phyloP scores from a whole-genome alignment of 2,888 invertebrate species.

The Agriopis aurantiaria region DNA sequence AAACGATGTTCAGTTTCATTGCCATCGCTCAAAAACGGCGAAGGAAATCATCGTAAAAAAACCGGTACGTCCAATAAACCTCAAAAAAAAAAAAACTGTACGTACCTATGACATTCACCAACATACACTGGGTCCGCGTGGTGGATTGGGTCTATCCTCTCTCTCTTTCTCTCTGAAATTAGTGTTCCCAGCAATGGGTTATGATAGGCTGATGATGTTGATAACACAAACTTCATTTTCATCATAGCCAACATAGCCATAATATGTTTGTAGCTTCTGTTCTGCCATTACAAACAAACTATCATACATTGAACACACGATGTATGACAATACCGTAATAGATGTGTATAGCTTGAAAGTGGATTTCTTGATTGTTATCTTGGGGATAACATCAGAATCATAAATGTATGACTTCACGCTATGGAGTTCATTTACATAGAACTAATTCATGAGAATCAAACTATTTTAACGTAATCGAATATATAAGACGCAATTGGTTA shows the following conservation, averaged over 20 bases:
- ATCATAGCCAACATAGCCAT: conserved; percentile 11
- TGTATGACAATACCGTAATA: conserved; percentile 39
- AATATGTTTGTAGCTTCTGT: not conserved
- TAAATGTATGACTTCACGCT: conserved; percentile 19
- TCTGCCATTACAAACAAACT: not conserved
- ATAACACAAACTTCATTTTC: not conserved
- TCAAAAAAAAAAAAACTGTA: too few species aligned
- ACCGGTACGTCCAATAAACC: too few species aligned
- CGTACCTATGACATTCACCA: too few species aligned
- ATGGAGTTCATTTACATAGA: too few species aligned
- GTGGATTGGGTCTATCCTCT: too few species aligned
- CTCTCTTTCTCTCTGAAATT: too few species aligned
- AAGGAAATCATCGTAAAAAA: too few species aligned
- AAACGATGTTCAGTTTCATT: too few species aligned
- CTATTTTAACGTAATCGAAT: not conserved
- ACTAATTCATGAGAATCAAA: conserved; percentile 4
- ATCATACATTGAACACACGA: conserved; percentile 35
- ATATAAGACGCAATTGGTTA: not conserved
- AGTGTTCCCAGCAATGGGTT: too few species aligned
- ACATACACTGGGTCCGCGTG: too few species aligned
- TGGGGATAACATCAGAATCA: conserved; percentile 26
- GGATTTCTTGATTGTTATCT: conserved; percentile 42
- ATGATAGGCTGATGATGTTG: not conserved
- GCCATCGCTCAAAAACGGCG: too few species aligned
- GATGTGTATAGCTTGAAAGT: conserved; percentile 44